Evolutionary conservation across 1,140 invertebrate species (phyloP).

Genomic region (Galendromus occidentalis): DNA sequence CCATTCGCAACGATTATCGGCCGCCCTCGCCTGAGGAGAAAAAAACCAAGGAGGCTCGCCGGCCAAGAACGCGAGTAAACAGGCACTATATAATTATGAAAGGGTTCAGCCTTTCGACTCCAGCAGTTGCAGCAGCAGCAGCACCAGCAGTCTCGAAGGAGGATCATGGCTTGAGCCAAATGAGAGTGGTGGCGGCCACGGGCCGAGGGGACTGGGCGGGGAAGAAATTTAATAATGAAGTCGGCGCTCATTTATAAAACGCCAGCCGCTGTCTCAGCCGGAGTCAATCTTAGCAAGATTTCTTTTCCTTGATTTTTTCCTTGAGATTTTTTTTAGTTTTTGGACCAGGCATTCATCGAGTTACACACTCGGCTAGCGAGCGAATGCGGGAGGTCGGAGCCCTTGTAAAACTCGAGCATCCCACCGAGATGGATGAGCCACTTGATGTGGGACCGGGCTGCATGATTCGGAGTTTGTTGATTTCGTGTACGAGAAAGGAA

Average conservation of each 20-base stretch:
- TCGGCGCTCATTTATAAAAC: slow-evolving; percentile 16
- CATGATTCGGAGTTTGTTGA: too few species aligned
- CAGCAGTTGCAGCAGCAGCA: not conserved
- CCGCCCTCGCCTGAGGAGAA: too few species aligned
- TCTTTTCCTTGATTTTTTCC: not conserved
- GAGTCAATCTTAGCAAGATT: not conserved
- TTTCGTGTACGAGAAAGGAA: too few species aligned
- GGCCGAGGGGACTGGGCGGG: not conserved
- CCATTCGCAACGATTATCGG: too few species aligned
- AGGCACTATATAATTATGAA: slow-evolving; percentile 10
- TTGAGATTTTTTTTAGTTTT: not conserved
- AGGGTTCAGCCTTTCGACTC: not conserved
- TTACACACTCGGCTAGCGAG: not conserved
- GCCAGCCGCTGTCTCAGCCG: not conserved
- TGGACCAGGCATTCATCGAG: too few species aligned
- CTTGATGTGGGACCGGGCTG: slow-evolving; percentile 15
- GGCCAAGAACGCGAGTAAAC: not conserved
- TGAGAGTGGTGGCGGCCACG: not conserved
- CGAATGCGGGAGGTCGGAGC: not conserved
- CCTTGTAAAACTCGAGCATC: not conserved
- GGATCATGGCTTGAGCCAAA: not conserved
- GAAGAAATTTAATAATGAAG: slow-evolving; percentile 12
- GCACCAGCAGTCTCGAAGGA: not conserved
- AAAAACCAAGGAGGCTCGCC: too few species aligned
- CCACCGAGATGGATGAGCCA: not conserved